A percentile compares a stretch with the other conserved stretches of the same genome.
These are phyloP conservation scores for Haliaeetus leucogaster DNA, from an alignment of 2,113 vertebrate species.

Conservation along the genomic window DNA sequence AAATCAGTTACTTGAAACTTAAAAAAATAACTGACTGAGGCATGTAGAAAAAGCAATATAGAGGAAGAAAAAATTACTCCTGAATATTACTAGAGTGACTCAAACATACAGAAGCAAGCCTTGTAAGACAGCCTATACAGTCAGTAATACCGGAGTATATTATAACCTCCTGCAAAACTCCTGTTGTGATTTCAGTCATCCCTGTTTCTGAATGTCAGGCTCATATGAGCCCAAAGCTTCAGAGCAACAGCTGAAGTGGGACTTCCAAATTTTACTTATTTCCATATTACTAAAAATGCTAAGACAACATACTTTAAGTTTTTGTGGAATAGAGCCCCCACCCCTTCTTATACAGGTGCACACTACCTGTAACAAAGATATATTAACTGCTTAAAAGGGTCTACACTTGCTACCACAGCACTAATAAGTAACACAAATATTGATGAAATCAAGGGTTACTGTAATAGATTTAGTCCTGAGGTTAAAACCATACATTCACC, in stretches of 20 bases:
- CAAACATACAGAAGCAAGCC: not conserved
- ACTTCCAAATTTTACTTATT: not conserved
- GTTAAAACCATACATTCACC: not conserved
- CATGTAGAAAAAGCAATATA: not conserved
- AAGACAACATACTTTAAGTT: not conserved
- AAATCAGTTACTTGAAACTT: not conserved
- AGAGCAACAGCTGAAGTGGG: not conserved
- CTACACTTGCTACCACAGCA: not conserved
- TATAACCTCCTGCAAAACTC: not conserved
- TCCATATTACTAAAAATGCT: not conserved
- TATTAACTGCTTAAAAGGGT: not conserved
- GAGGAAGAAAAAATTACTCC: not conserved
- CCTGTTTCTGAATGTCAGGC: not conserved
- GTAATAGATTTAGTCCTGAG: not conserved
- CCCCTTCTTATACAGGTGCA: not conserved
- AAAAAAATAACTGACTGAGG: fast-evolving
- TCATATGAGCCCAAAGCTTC: not conserved
- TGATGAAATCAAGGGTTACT: not conserved
- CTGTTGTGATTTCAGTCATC: not conserved
- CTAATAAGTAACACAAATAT: not conserved
- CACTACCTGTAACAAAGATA: not conserved
- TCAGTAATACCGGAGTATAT: not conserved
- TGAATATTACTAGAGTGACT: not conserved
- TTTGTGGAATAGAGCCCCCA: not conserved
- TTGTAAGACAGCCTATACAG: not conserved